These are phyloP conservation scores for Drosophila peninsularis DNA, from an alignment of 2,888 invertebrate genomes.

Conservation along the genomic window DNA sequence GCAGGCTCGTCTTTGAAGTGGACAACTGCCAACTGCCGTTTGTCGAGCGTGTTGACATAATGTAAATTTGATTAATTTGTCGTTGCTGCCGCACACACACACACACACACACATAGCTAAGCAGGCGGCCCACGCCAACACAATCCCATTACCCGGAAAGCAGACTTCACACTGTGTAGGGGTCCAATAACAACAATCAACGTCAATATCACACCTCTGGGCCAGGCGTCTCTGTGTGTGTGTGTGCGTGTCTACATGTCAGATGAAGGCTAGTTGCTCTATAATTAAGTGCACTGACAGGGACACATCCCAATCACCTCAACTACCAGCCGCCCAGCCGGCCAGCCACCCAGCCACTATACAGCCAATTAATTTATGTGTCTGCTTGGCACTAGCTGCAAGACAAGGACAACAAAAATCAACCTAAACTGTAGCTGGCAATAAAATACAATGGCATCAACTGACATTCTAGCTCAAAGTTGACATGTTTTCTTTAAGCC, in stretches of 20 bases:
- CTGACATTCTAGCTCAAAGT: not conserved
- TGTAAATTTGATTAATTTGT: slow-evolving; percentile 72
- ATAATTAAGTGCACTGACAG: slow-evolving; percentile 42
- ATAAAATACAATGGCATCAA: not conserved
- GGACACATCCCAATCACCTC: slow-evolving; percentile 12
- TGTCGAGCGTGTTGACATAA: slow-evolving; percentile 62
- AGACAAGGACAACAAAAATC: slow-evolving; percentile 13
- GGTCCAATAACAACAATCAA: slow-evolving; percentile 33
- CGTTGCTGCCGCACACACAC: slow-evolving; percentile 19
- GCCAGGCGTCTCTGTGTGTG: not conserved
- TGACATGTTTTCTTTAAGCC: no score
- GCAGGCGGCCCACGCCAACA: not conserved
- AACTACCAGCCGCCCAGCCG: slow-evolving; percentile 1
- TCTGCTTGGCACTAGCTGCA: not conserved
- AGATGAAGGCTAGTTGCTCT: slow-evolving; percentile 17
- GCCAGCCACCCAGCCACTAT: slow-evolving; percentile 1
- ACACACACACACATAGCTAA: not conserved
- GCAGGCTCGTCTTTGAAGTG: slow-evolving; percentile 23
- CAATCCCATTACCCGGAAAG: slow-evolving; percentile 1
- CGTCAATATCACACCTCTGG: slow-evolving; percentile 34
- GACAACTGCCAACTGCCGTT: slow-evolving; percentile 13
- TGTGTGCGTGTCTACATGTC: not conserved
- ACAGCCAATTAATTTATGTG: slow-evolving; percentile 26
- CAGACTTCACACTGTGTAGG: slow-evolving; percentile 3
- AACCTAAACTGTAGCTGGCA: not conserved